phyloP scores from a whole-genome alignment of 2,797 vertebrate genomes.

The Sciurus vulgaris region DNA sequence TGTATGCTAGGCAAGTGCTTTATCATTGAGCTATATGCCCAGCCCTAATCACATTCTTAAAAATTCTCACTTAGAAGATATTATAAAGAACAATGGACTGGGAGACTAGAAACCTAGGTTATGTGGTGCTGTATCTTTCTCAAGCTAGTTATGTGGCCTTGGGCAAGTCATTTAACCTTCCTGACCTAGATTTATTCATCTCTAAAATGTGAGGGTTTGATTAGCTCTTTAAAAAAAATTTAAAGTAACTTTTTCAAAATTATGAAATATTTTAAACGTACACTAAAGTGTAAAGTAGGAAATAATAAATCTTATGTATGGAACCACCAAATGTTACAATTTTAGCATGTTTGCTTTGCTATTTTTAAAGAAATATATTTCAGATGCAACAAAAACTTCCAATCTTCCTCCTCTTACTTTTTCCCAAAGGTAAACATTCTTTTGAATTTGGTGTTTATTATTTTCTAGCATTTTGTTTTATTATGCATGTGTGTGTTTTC shows the following conservation, averaged over 20 bases:
- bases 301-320: neutral
- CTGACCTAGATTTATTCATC: too few relatives aligned
- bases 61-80: neutral
- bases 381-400: neutral
- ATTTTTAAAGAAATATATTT: neutral
- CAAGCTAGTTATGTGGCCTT: neutral
- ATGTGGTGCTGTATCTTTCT: neutral
- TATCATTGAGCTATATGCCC: too few relatives aligned
- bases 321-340: neutral
- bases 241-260: neutral
- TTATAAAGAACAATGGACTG: neutral
- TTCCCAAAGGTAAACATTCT: neutral
- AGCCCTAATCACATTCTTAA: too few relatives aligned
- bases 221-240: too few relatives aligned
- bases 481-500: neutral
- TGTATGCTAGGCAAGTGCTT: too few relatives aligned
- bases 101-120: neutral
- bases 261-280: conserved; percentile 3
- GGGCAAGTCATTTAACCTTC: too few relatives aligned
- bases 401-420: neutral
- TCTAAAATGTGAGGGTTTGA: too few relatives aligned
- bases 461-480: conserved; percentile 1
- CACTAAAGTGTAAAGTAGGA: conserved; percentile 34
- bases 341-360: too few relatives aligned
- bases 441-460: conserved; percentile 45